Evolutionary conservation across 64 coral and sea anemone genomes (phyloP).

Genomic region (Acropora tenuis): DNA sequence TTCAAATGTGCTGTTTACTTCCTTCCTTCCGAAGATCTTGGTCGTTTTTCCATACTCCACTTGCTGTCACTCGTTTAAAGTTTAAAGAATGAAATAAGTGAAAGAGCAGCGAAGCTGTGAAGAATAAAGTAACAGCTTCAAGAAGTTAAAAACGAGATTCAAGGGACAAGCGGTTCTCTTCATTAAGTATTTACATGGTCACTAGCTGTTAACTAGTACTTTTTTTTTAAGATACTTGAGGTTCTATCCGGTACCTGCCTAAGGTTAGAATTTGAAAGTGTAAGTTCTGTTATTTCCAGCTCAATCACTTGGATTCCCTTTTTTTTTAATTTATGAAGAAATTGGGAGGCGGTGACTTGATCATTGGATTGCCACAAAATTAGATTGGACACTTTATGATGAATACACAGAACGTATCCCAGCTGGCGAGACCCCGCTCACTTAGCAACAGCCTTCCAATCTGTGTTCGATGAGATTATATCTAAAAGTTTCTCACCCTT

Average conservation of each 20-base stretch:
- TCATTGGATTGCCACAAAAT: too few species aligned
- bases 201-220: not conserved
- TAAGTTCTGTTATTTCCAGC: too few species aligned
- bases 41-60: not conserved
- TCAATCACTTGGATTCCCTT: too few species aligned
- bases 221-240: not conserved
- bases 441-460: too few species aligned
- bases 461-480: too few species aligned
- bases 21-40: not conserved
- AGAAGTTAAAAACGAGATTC: not conserved
- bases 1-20: not conserved
- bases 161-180: not conserved
- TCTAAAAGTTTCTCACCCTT: too few species aligned
- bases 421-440: too few species aligned
- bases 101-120: not conserved
- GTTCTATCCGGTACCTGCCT: constrained; percentile 18
- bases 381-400: too few species aligned
- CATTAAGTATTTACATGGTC: constrained; percentile 8
- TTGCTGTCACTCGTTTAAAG: not conserved
- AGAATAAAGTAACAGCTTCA: constrained; percentile 18
- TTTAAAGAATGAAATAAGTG: not conserved
- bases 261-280: not conserved
- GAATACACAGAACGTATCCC: too few species aligned
- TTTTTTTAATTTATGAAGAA: too few species aligned
- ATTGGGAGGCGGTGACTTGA: too few species aligned